These are phyloP conservation scores for Cisticola juncidis DNA, from an alignment of 2,113 vertebrate species.

Conservation along the genomic window DNA sequence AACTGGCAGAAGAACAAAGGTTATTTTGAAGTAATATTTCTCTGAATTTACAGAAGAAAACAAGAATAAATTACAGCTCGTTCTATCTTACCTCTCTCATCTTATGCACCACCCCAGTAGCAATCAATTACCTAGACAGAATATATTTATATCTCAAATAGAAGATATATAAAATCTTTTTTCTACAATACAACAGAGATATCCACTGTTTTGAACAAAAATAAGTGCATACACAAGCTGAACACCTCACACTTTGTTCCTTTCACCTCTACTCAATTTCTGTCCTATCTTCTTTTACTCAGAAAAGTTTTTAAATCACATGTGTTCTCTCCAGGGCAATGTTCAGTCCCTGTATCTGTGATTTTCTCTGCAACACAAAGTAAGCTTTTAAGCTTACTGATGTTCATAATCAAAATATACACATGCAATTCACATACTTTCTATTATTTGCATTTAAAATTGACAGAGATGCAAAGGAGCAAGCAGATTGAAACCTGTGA, in stretches of 20 bases:
- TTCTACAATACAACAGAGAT: background rate
- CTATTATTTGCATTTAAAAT: background rate
- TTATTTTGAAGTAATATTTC: background rate
- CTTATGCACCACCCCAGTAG: background rate
- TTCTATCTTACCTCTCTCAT: background rate
- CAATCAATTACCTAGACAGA: background rate
- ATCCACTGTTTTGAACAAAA: background rate
- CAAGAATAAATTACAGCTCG: background rate
- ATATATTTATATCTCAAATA: background rate
- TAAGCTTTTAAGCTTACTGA: background rate
- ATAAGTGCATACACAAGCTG: background rate
- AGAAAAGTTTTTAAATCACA: background rate
- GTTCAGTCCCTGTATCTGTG: background rate
- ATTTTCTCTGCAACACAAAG: background rate
- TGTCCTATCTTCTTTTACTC: background rate
- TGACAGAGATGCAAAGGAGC: background rate
- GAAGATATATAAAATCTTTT: background rate
- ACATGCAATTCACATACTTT: background rate
- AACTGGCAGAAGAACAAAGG: background rate
- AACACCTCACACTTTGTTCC: background rate
- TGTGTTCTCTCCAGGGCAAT: background rate
- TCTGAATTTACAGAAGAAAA: background rate
- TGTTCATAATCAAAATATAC: background rate
- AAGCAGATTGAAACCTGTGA: background rate
- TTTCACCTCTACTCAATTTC: background rate